Conservation (phyloP, 2,888 invertebrate species). For the Dolichopus griseipennis region DNA sequence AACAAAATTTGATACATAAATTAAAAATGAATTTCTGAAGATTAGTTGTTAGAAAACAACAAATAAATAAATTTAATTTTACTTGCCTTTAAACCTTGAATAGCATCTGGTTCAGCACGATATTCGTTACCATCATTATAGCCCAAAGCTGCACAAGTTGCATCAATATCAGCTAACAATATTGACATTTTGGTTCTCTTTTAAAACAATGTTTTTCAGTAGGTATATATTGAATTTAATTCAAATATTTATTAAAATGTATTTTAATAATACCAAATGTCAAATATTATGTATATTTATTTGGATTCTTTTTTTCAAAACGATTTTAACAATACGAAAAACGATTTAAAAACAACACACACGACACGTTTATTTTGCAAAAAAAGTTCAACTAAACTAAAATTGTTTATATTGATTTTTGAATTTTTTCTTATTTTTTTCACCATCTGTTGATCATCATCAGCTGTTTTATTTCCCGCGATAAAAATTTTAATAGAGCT, state of each 20-base stretch:
- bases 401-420: neutral
- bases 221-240: neutral
- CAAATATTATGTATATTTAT: too few relatives aligned
- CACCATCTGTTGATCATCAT: neutral
- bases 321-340: too few relatives aligned
- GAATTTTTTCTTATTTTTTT: neutral
- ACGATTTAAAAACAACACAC: neutral
- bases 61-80: conserved; percentile 10
- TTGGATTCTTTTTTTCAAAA: too few relatives aligned
- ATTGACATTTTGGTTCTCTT: conserved; percentile 33
- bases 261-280: too few relatives aligned
- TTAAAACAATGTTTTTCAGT: neutral
- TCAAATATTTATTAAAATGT: too few relatives aligned
- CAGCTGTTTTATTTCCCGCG: neutral
- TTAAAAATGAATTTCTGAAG: neutral
- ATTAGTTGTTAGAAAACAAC: neutral
- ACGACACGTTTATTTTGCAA: neutral
- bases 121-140: conserved; percentile 40
- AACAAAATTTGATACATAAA: conserved; percentile 7
- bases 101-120: conserved; percentile 38
- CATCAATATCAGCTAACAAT: conserved; percentile 42
- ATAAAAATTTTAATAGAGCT: neutral
- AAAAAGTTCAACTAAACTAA: too few relatives aligned
- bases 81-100: conserved; percentile 38
- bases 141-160: conserved; percentile 42